Conservation (phyloP, 2,888 invertebrate genomes). For the Hypomecis atomaria region DNA sequence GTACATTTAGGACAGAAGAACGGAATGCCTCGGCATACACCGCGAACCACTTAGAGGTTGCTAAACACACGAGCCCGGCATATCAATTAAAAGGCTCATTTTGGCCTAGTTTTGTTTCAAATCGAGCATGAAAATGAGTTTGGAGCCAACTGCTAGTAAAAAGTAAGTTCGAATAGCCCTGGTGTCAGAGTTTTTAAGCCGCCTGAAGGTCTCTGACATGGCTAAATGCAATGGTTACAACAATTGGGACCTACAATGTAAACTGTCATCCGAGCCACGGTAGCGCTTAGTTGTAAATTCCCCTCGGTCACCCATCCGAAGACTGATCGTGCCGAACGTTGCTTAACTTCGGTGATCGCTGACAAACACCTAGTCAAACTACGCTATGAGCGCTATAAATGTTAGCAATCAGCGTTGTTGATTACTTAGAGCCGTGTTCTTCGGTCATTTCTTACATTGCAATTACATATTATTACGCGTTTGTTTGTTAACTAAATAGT, state of each 20-base stretch:
- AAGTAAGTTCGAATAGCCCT: too few relatives aligned
- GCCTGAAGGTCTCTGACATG: too few relatives aligned
- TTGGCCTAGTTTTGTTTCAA: slow-evolving; percentile 63
- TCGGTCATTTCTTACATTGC: background rate
- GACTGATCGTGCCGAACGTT: too few relatives aligned
- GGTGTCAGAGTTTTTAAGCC: too few relatives aligned
- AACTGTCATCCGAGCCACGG: too few relatives aligned
- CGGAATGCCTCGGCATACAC: slow-evolving; percentile 52
- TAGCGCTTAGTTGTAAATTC: too few relatives aligned
- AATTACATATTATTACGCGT: background rate
- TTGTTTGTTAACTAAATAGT: background rate
- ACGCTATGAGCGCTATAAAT: slow-evolving; percentile 9
- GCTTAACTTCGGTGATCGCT: too few relatives aligned
- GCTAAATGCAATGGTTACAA: too few relatives aligned
- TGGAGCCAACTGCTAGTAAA: slow-evolving; percentile 26
- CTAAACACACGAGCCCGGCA: slow-evolving; percentile 65
- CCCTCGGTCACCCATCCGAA: too few relatives aligned
- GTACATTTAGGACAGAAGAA: slow-evolving; percentile 52
- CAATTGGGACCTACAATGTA: too few relatives aligned
- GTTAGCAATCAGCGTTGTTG: slow-evolving; percentile 26
- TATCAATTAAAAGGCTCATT: slow-evolving; percentile 67
- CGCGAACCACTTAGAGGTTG: slow-evolving; percentile 56
- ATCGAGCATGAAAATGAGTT: slow-evolving; percentile 52
- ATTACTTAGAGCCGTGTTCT: slow-evolving; percentile 9
- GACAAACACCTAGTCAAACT: too few relatives aligned